Evolutionary conservation across 2,113 vertebrate species (phyloP).

Genomic region (Caranx ignobilis): DNA sequence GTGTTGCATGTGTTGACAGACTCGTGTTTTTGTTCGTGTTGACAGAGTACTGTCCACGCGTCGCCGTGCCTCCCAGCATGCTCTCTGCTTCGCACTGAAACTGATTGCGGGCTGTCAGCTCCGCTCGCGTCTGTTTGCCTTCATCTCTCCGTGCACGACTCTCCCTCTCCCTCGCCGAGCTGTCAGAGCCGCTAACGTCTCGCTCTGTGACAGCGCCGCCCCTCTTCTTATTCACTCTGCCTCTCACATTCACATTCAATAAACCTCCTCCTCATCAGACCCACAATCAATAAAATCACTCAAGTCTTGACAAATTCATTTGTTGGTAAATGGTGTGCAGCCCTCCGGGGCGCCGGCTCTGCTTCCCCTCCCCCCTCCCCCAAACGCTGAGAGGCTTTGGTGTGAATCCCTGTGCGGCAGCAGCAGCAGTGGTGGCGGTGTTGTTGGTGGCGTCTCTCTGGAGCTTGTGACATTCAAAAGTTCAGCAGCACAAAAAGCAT

Average conservation of each 20-base stretch:
- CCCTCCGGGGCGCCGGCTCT: constrained; percentile 17
- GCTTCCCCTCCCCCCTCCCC: background rate
- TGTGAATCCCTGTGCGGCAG: background rate
- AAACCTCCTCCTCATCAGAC: constrained; percentile 53
- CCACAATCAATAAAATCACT: constrained; percentile 54
- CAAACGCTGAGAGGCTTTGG: background rate
- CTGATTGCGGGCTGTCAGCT: constrained; percentile 69
- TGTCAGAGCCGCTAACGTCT: constrained; percentile 64
- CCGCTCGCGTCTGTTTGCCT: constrained; percentile 43
- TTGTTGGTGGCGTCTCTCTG: background rate
- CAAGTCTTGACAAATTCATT: constrained; percentile 66
- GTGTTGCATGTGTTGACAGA: constrained; percentile 32
- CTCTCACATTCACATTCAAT: constrained; percentile 46
- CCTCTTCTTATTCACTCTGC: constrained; percentile 2
- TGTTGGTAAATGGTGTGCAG: constrained; percentile 64
- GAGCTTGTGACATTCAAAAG: constrained; percentile 47
- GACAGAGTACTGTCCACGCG: constrained; percentile 36
- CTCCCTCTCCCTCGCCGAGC: constrained; percentile 35
- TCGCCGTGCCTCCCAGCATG: constrained; percentile 56
- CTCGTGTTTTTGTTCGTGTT: constrained; percentile 48
- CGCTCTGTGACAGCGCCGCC: constrained; percentile 33
- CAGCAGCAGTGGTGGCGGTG: no score
- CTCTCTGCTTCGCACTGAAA: constrained; percentile 54
- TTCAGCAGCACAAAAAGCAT: constrained; percentile 14
- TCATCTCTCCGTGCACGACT: constrained; percentile 17